phyloP scores from a whole-genome alignment of 2,888 invertebrate genomes.

The Encarsia formosa region DNA sequence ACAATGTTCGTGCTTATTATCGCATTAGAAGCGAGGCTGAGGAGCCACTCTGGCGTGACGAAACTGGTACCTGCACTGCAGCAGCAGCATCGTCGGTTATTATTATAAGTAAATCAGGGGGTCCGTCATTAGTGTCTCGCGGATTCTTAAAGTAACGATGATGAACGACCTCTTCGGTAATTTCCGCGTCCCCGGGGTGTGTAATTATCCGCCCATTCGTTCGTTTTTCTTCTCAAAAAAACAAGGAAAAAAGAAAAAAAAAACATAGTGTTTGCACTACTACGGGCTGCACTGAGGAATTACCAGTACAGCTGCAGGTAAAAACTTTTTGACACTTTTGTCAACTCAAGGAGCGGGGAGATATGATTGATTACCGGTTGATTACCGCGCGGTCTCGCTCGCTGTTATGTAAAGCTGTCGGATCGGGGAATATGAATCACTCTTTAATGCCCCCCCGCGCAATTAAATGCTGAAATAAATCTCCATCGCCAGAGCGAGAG shows the following conservation, averaged over 20 bases:
- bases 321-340: conserved; percentile 24
- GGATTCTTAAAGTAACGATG: conserved; percentile 22
- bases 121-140: conserved; percentile 15
- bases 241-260: conserved; percentile 11
- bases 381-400: conserved; percentile 9
- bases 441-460: no score
- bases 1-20: no score
- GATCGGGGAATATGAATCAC: conserved; percentile 24
- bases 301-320: not conserved
- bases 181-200: conserved; percentile 18
- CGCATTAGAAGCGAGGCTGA: no score
- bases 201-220: conserved; percentile 15
- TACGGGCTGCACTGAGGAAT: no score
- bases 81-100: no score
- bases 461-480: no score
- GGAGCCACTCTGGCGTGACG: no score
- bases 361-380: conserved; percentile 25
- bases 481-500: no score
- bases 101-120: conserved; percentile 22
- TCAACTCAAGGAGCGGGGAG: conserved; percentile 22
- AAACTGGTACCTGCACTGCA: no score
- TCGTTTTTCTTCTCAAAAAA: no score
- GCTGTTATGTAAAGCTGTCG: conserved; percentile 24
- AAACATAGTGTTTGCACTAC: conserved; percentile 3
- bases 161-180: conserved; percentile 20